Conservation (phyloP, 2,797 vertebrate genomes). For the Enteromius unitaeniatus region DNA sequence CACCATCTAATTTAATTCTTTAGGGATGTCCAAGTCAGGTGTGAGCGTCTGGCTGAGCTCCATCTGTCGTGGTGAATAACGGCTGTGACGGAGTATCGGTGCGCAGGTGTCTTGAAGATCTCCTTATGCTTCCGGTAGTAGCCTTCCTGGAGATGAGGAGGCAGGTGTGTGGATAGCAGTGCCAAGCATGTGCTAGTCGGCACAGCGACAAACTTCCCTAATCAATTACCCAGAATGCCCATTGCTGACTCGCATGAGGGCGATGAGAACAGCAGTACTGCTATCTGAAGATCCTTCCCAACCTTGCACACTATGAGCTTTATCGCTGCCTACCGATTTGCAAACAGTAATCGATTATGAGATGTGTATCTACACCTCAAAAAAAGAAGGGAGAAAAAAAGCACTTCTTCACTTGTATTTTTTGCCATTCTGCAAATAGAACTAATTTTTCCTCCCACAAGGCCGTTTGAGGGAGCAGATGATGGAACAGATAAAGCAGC, state of each 20-base stretch:
- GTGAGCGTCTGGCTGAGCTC: slow-evolving; percentile 16
- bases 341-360: slow-evolving; percentile 32
- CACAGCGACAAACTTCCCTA: slow-evolving; percentile 29
- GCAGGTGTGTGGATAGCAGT: slow-evolving; percentile 15
- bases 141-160: background rate
- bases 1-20: slow-evolving; percentile 19
- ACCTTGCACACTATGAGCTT: slow-evolving; percentile 1
- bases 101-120: slow-evolving; percentile 10
- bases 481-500: slow-evolving; percentile 34
- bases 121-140: slow-evolving; percentile 1
- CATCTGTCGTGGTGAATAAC: slow-evolving; percentile 17
- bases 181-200: slow-evolving; percentile 12
- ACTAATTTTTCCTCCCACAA: slow-evolving; percentile 24
- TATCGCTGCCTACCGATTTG: slow-evolving; percentile 40
- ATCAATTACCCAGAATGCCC: slow-evolving; percentile 35
- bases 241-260: slow-evolving; percentile 11
- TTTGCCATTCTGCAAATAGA: slow-evolving; percentile 1
- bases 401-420: slow-evolving; percentile 39
- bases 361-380: slow-evolving; percentile 36
- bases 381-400: slow-evolving; percentile 2
- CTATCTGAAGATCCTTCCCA: slow-evolving; percentile 28
- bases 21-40: background rate
- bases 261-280: background rate
- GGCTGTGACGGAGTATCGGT: background rate
- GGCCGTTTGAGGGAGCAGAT: slow-evolving; percentile 36